A percentile compares a stretch with the other conserved stretches of the same genome.
These are phyloP conservation scores for Corythornis madagascariensis DNA, from an alignment of 2,113 vertebrate species.

Conservation along the genomic window DNA sequence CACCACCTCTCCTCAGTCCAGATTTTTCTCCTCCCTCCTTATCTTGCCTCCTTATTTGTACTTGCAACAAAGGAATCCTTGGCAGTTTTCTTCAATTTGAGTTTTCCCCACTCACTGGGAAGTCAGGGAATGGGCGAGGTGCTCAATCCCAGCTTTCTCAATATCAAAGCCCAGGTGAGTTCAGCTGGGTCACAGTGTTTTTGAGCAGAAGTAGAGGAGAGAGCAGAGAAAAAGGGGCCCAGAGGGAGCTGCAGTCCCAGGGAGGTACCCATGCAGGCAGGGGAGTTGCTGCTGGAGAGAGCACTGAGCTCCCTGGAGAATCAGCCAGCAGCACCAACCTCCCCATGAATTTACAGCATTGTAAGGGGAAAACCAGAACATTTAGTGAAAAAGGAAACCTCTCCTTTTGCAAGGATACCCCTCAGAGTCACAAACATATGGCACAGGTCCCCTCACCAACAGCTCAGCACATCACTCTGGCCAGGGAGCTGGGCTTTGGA, in stretches of 20 bases:
- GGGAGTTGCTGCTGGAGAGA: background rate
- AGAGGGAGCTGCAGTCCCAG: background rate
- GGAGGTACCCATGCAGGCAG: accelerated
- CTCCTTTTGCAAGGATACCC: background rate
- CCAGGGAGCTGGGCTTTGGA: background rate
- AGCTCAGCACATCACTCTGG: background rate
- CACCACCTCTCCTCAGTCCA: background rate
- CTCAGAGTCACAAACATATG: background rate
- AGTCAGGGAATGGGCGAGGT: background rate
- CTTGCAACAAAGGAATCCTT: background rate
- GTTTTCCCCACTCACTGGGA: background rate
- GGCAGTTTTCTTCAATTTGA: background rate
- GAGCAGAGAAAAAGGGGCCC: background rate
- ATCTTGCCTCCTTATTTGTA: background rate
- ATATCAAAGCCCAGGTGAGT: background rate
- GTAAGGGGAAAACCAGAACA: background rate
- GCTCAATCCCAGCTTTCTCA: background rate
- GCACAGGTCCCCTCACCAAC: background rate
- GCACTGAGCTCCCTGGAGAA: background rate
- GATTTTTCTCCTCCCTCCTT: conserved; percentile 3
- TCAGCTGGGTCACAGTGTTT: background rate
- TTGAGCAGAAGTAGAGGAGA: background rate
- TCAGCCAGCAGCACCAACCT: background rate
- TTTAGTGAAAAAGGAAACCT: background rate
- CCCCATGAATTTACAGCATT: background rate